A percentile compares a stretch with the other conserved stretches of the same genome.
Conservation (phyloP, 2,113 vertebrate genomes). For the Danio rerio region DNA sequence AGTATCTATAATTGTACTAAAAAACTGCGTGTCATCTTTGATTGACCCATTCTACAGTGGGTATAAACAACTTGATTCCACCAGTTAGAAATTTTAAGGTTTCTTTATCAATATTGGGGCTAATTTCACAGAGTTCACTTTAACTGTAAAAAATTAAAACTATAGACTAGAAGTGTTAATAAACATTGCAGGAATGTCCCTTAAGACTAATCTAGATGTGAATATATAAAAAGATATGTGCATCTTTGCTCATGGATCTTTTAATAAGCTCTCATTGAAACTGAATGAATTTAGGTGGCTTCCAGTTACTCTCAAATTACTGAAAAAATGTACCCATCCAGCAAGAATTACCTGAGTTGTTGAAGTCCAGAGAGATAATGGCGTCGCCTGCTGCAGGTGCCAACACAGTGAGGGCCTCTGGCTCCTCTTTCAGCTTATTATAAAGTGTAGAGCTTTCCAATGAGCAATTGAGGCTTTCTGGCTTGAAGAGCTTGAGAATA, state of each 20-base stretch:
- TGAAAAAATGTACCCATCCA: not conserved
- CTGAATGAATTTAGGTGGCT: not conserved
- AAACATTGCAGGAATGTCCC: not conserved
- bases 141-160: not conserved
- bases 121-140: too few relatives aligned
- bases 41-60: too few relatives aligned
- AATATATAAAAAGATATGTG: not conserved
- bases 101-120: too few relatives aligned
- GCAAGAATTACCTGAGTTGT: slow-evolving; percentile 76
- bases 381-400: slow-evolving; percentile 95
- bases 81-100: too few relatives aligned
- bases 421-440: slow-evolving; percentile 85
- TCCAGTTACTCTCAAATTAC: not conserved
- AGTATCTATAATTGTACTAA: too few relatives aligned
- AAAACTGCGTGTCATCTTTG: too few relatives aligned
- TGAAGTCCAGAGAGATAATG: slow-evolving; percentile 93
- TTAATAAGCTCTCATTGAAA: not conserved
- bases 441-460: slow-evolving; percentile 41
- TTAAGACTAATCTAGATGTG: not conserved
- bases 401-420: slow-evolving; percentile 90
- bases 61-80: too few relatives aligned
- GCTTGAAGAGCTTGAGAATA: slow-evolving; percentile 51
- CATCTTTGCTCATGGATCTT: not conserved
- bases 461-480: not conserved
- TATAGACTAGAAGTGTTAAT: not conserved